Conservation (phyloP, 1,140 invertebrate genomes). For the Neodiprion lecontei region DNA sequence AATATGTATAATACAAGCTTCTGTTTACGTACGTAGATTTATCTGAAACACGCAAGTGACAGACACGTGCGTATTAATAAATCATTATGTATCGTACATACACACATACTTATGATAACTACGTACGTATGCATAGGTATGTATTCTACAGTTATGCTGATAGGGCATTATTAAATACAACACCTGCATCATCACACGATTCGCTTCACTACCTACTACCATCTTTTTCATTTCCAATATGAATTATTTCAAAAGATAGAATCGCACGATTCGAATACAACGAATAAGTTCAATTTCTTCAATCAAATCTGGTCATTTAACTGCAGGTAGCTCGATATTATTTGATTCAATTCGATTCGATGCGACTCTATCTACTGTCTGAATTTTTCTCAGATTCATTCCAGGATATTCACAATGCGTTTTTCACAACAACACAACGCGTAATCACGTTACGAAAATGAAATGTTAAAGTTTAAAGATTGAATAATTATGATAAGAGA, state of each 20-base stretch:
- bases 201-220: background rate
- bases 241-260: background rate
- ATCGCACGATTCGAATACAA: background rate
- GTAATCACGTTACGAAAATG: too few species aligned
- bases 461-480: too few species aligned
- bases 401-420: background rate
- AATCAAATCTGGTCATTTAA: too few species aligned
- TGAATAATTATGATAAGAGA: too few species aligned
- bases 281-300: too few species aligned
- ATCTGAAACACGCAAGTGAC: background rate
- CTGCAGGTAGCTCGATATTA: too few species aligned
- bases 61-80: background rate
- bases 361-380: background rate
- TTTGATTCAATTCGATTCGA: too few species aligned
- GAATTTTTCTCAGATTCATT: background rate
- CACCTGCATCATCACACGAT: background rate
- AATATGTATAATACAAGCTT: background rate
- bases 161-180: background rate
- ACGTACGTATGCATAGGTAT: background rate
- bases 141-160: background rate
- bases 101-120: too few species aligned
- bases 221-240: background rate
- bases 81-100: too few species aligned
- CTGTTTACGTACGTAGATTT: background rate
- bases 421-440: background rate